Conservation (phyloP, 1,140 invertebrate genomes). For the silkworm (Bombyx mori) region ASM3026992v2 NC_085114.1:1238501-1239000, state of each 20-base stretch:
- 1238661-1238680: too few species aligned
- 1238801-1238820: conserved; percentile 91
- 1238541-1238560: too few species aligned
- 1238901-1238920: conserved; percentile 73
- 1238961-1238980: too few species aligned
- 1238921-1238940: not conserved
- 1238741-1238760: conserved; percentile 90
- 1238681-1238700: not conserved
- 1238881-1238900: conserved; percentile 59
- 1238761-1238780: conserved; percentile 92
- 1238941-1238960: too few species aligned
- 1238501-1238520: too few species aligned
- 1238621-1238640: too few species aligned
- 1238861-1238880: conserved; percentile 27
- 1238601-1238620: too few species aligned
- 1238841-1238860: conserved; percentile 74
- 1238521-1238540: too few species aligned
- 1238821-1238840: conserved; percentile 80
- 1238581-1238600: too few species aligned
- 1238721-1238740: conserved; percentile 85
- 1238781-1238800: conserved; percentile 89
- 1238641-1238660: too few species aligned
- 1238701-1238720: conserved; percentile 52
- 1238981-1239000: not conserved
- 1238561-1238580: too few species aligned